Percentiles rank a stretch among this genome's conserved stretches.
phyloP scores from a whole-genome alignment of 2,888 invertebrate genomes.

The Xestia xanthographa region DNA sequence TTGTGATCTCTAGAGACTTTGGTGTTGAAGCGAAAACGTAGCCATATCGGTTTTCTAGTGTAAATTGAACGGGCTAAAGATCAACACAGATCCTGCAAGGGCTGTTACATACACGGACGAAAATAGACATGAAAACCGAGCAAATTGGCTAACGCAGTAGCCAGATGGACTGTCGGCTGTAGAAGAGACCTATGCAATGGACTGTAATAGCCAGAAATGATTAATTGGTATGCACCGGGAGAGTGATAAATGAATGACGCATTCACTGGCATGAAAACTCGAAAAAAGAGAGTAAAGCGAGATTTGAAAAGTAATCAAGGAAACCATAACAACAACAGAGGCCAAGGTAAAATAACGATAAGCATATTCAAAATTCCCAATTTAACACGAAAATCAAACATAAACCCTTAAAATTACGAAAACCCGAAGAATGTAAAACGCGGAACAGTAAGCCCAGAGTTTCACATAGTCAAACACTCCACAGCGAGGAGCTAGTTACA shows the following conservation, averaged over 20 bases:
- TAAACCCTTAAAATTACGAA: constrained; percentile 37
- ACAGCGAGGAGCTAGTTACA: constrained; percentile 60
- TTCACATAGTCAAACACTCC: constrained; percentile 55
- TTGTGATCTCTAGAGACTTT: constrained; percentile 16
- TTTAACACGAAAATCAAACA: constrained; percentile 36
- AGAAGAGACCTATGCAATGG: constrained; percentile 6
- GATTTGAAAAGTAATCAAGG: constrained; percentile 14
- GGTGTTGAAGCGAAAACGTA: constrained; percentile 32
- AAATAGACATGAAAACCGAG: constrained; percentile 30
- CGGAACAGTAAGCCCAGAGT: constrained; percentile 46
- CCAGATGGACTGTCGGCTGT: constrained; percentile 5
- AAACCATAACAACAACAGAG: constrained; percentile 20
- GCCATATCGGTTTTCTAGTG: constrained; percentile 27
- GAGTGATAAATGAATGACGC: constrained; percentile 23
- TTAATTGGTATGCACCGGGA: constrained; percentile 20
- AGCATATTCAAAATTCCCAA: constrained; percentile 7
- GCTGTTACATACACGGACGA: neutral
- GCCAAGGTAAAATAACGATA: neutral
- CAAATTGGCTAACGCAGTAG: constrained; percentile 20
- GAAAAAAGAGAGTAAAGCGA: constrained; percentile 11
- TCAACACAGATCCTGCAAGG: constrained; percentile 3
- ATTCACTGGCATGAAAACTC: constrained; percentile 12
- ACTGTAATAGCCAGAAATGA: constrained; percentile 27
- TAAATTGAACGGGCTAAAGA: constrained; percentile 11
- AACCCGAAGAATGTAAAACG: constrained; percentile 50